A percentile compares a stretch with the other conserved stretches of the same genome.
These are phyloP conservation scores for Tryphoninae sp. DNA, from an alignment of 2,888 invertebrate species.

Conservation along the genomic window DNA sequence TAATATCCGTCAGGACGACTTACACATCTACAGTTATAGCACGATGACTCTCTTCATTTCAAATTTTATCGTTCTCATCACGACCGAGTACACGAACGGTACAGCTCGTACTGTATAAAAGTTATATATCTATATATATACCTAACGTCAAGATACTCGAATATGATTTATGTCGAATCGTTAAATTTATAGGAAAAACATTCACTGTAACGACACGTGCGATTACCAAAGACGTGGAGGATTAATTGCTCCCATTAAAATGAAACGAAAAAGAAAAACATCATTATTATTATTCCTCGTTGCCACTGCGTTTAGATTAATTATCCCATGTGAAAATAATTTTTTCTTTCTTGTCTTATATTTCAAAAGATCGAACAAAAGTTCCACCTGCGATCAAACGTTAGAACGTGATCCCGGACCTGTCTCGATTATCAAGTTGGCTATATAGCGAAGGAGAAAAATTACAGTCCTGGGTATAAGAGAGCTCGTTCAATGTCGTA, in stretches of 20 bases:
- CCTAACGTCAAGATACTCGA: neutral
- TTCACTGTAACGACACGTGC: neutral
- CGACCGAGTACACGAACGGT: slow-evolving; percentile 45
- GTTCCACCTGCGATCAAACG: slow-evolving; percentile 17
- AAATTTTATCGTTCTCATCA: slow-evolving; percentile 44
- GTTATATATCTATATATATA: neutral
- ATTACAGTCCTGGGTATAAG: slow-evolving; percentile 13
- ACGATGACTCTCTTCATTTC: slow-evolving; percentile 17
- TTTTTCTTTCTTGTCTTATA: neutral
- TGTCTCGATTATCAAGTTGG: slow-evolving; percentile 36
- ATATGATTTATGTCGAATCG: slow-evolving; percentile 11
- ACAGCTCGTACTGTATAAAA: slow-evolving; percentile 4
- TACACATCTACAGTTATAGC: slow-evolving; percentile 20
- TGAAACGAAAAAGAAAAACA: neutral
- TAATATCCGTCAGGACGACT: slow-evolving; percentile 56
- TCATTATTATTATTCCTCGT: slow-evolving; percentile 6
- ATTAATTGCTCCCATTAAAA: slow-evolving; percentile 18
- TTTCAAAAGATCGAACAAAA: slow-evolving; percentile 14
- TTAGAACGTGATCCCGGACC: slow-evolving; percentile 43
- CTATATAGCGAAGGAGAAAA: neutral
- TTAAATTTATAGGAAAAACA: slow-evolving; percentile 18
- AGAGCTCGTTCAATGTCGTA: slow-evolving; percentile 55
- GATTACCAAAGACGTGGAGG: neutral
- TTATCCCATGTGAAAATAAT: neutral
- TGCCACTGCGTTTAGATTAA: neutral